phyloP scores from a whole-genome alignment of 2,797 vertebrate genomes.

The Phrynocephalus vlangalii region DNA sequence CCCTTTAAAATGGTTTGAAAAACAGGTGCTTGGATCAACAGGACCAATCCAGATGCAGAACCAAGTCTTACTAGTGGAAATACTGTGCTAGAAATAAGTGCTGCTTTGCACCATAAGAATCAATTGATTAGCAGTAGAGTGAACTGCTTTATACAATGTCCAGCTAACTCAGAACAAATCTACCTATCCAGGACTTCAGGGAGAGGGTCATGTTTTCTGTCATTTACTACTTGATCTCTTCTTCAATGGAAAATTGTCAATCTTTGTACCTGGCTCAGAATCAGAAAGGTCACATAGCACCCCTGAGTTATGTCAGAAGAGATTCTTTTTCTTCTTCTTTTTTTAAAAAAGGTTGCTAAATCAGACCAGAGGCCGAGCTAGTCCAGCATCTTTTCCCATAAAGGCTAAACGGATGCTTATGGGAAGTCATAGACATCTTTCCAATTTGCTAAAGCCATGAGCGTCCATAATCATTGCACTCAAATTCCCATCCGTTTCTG shows the following conservation, averaged over 20 bases:
- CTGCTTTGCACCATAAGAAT: not conserved
- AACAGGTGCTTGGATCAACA: not conserved
- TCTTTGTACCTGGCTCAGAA: not conserved
- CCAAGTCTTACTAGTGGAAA: not conserved
- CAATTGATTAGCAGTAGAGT: not conserved
- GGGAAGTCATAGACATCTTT: not conserved
- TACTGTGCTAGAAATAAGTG: too few relatives aligned
- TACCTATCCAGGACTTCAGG: not conserved
- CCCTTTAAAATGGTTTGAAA: not conserved
- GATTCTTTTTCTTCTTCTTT: too few relatives aligned
- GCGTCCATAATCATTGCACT: not conserved
- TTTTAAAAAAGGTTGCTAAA: not conserved
- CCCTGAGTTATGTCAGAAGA: not conserved
- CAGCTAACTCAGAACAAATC: not conserved
- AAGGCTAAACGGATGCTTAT: not conserved
- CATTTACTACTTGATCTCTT: not conserved
- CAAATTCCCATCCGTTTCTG: not conserved
- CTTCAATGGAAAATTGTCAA: not conserved
- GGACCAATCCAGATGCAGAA: conserved; percentile 3
- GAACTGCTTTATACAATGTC: not conserved
- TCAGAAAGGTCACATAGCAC: not conserved
- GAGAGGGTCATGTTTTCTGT: not conserved
- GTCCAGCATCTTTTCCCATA: not conserved
- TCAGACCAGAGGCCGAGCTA: not conserved
- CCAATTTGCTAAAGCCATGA: not conserved